phyloP scores from a whole-genome alignment of 2,113 vertebrate genomes.

The Marmota monax region DNA sequence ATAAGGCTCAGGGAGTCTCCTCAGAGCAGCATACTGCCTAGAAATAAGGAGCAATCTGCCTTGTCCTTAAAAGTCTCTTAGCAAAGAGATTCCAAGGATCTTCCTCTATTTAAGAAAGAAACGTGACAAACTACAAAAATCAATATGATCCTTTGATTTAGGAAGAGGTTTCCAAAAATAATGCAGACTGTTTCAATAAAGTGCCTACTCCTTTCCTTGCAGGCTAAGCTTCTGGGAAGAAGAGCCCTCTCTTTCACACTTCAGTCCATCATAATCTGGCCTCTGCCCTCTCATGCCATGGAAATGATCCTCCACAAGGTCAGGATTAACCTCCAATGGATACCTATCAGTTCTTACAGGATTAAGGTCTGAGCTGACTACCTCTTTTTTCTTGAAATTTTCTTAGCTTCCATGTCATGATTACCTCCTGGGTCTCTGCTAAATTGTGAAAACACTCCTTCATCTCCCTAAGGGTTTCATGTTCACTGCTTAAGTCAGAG shows the following conservation, averaged over 20 bases:
- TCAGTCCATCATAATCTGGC: not conserved
- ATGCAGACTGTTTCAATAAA: not conserved
- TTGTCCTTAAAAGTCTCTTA: not conserved
- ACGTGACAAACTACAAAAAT: not conserved
- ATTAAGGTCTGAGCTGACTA: not conserved
- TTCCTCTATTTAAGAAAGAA: not conserved
- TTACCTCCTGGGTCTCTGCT: not conserved
- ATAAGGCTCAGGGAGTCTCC: not conserved
- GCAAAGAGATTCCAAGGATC: not conserved
- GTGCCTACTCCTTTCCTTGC: not conserved
- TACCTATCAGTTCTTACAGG: not conserved
- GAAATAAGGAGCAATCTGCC: not conserved
- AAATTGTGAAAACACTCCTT: not conserved
- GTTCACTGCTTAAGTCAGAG: not conserved
- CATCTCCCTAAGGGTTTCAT: slow-evolving; percentile 7
- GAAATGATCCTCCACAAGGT: not conserved
- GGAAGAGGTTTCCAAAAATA: slow-evolving; percentile 24
- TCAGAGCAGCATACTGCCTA: not conserved
- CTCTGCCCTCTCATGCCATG: not conserved
- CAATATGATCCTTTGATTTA: not conserved
- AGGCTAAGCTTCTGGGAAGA: not conserved
- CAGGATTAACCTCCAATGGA: not conserved
- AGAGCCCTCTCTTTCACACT: not conserved
- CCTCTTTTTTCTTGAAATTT: not conserved
- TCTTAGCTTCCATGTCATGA: not conserved